Percentiles rank a stretch among this genome's conserved stretches.
Conservation (phyloP, 2,113 vertebrate genomes). For the Polyodon spathula region DNA sequence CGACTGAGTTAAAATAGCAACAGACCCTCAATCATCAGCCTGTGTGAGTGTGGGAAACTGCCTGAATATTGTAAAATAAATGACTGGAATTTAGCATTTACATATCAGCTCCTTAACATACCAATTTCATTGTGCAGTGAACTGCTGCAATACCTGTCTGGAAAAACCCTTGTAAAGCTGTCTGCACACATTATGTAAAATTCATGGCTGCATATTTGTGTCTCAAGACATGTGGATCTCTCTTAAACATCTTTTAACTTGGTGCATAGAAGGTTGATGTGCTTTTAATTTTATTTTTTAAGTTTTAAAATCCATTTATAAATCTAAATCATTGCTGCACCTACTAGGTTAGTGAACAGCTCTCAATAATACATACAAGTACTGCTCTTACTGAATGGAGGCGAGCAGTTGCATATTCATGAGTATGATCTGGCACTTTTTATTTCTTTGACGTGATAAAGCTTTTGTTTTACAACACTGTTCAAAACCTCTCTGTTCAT, state of each 20-base stretch:
- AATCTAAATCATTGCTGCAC: slow-evolving; percentile 40
- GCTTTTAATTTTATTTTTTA: slow-evolving; percentile 8
- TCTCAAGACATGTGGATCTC: too few species aligned
- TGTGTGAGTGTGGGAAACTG: neutral
- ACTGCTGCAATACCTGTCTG: too few species aligned
- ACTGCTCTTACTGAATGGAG: slow-evolving; percentile 33
- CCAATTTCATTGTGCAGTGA: too few species aligned
- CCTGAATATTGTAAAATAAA: neutral
- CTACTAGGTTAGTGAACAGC: slow-evolving; percentile 27
- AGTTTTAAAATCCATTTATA: slow-evolving; percentile 1
- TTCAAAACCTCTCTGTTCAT: neutral
- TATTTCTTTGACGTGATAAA: slow-evolving; percentile 16
- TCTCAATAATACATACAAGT: slow-evolving; percentile 23
- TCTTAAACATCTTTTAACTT: too few species aligned
- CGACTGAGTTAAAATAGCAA: neutral
- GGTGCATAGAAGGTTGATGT: too few species aligned
- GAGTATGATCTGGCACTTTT: slow-evolving; percentile 29
- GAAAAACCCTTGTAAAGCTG: too few species aligned
- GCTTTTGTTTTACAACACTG: neutral
- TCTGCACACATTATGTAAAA: too few species aligned
- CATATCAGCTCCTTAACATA: too few species aligned
- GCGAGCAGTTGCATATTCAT: slow-evolving; percentile 13
- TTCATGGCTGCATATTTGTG: too few species aligned
- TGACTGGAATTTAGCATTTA: neutral
- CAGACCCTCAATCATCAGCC: neutral